phyloP scores from a whole-genome alignment of 1,140 invertebrate genomes.

The Mactra quadrangularis region DNA sequence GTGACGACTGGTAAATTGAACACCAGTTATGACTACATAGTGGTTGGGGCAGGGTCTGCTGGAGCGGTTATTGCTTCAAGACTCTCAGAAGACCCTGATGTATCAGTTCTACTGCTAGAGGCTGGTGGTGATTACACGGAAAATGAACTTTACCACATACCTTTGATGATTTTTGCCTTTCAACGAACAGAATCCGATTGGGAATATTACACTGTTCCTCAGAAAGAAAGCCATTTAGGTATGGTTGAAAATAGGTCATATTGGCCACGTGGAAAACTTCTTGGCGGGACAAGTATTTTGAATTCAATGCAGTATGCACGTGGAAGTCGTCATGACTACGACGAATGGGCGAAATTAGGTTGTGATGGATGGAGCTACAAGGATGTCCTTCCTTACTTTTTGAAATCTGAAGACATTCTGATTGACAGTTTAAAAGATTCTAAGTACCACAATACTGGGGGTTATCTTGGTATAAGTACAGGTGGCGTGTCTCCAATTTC shows the following conservation, averaged over 20 bases:
- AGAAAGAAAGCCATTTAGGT: conserved; percentile 86
- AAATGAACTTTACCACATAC: conserved; percentile 88
- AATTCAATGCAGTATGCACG: conserved; percentile 98
- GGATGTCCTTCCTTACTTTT: conserved; percentile 90
- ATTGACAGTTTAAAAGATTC: conserved; percentile 39
- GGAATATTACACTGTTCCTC: conserved; percentile 95
- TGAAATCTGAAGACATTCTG: conserved; percentile 52
- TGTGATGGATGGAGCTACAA: conserved; percentile 95
- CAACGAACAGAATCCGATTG: conserved; percentile 88
- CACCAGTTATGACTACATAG: conserved; percentile 47
- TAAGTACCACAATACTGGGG: conserved; percentile 46
- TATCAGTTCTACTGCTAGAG: conserved; percentile 93
- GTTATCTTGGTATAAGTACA: conserved; percentile 31
- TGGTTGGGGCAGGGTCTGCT: conserved; percentile 83
- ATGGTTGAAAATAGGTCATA: conserved; percentile 89
- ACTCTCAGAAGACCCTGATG: conserved; percentile 89
- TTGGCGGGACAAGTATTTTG: conserved; percentile 93
- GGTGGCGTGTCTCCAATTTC: conserved; percentile 43
- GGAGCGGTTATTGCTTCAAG: conserved; percentile 97
- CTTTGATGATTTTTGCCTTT: conserved; percentile 50
- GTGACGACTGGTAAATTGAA: conserved; percentile 89
- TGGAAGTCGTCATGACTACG: conserved; percentile 96
- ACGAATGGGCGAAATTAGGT: conserved; percentile 94
- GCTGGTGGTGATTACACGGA: conserved; percentile 96
- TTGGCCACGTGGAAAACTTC: conserved; percentile 71